Evolutionary conservation across 1,140 invertebrate species (phyloP), one percentile per base, ranked within the genome.

Genomic region (Xylocopa sonorina): DNA sequence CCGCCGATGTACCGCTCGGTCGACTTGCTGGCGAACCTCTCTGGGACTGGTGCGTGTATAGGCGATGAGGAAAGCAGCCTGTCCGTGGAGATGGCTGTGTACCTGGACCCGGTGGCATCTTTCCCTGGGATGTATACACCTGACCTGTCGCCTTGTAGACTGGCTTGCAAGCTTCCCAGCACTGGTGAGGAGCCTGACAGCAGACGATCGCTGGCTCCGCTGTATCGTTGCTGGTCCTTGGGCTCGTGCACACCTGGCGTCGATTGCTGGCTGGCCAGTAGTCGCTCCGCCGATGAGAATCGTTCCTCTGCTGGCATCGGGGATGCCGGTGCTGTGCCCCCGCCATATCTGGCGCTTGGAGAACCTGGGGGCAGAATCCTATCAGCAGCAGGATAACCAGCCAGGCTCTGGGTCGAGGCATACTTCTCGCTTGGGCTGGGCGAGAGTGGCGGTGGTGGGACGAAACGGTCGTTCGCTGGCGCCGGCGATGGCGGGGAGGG

Each of bases 401-500:
- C 87, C 77, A 92, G 84, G 68, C 90, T 92, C 68, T 92, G 90
- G 50, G 90, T 91, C 38, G 92, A 92, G 48, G 91, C 87, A 21
- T 92, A 92, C 69, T 92, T 92, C 60, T 92, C 92, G 80, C 89
- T 91, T 27, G 88, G 87, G 60, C 86, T 88, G 50, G 91, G 92
- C 32, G 92, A 92, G 2, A 92, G 76, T 4, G 92, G 92, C 27
- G 92, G 92, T 50, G 92, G 92, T 34, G 92, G 92, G 21, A 93
- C 89, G 82, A 93, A 93, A 7, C 90, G 87, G 57, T 93, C 91
- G 78, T 90, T 90, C 14, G 90, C 87, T 9, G 92, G 92, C 18
- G 92, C 92, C 29, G 92, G 92, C 29, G 92, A 92, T 5, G 92
- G 92, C 43, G 92, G 92, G 21, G 92, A 93, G 21, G 92, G 92